Percentiles rank a stretch among this genome's conserved stretches.
Conservation (phyloP, 2,113 vertebrate genomes). For the Pedionomus torquatus region DNA sequence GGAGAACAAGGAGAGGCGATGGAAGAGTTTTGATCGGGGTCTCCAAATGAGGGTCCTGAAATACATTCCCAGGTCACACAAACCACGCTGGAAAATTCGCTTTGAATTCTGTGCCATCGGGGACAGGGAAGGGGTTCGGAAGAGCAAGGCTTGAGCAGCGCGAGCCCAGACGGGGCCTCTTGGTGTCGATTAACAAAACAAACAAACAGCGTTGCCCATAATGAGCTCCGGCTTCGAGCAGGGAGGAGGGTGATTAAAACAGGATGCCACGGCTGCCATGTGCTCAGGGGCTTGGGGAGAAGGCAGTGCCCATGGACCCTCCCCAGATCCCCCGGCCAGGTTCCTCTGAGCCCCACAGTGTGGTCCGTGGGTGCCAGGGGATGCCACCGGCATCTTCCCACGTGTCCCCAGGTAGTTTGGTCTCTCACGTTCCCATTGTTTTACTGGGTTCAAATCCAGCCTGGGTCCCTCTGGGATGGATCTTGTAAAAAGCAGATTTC, state of each 20-base stretch:
- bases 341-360: background rate
- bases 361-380: accelerated
- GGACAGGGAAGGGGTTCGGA: background rate
- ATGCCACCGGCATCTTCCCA: background rate
- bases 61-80: slow-evolving; percentile 39
- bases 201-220: slow-evolving; percentile 52
- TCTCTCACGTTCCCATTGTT: background rate
- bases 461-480: background rate
- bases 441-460: background rate
- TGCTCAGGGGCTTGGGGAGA: background rate
- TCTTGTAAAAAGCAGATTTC: background rate
- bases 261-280: background rate
- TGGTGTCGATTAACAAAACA: slow-evolving; percentile 57
- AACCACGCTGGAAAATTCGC: slow-evolving; percentile 43
- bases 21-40: background rate
- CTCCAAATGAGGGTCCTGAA: background rate
- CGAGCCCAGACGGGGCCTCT: slow-evolving; percentile 24
- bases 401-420: background rate
- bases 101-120: background rate
- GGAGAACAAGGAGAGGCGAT: background rate
- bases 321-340: background rate
- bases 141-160: background rate
- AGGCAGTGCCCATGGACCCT: background rate
- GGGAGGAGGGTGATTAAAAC: background rate
- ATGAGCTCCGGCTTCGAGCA: slow-evolving; percentile 23